These are phyloP conservation scores for Malurus alboscapulatus DNA, from an alignment of 2,113 vertebrate species.

Conservation along the genomic window DNA sequence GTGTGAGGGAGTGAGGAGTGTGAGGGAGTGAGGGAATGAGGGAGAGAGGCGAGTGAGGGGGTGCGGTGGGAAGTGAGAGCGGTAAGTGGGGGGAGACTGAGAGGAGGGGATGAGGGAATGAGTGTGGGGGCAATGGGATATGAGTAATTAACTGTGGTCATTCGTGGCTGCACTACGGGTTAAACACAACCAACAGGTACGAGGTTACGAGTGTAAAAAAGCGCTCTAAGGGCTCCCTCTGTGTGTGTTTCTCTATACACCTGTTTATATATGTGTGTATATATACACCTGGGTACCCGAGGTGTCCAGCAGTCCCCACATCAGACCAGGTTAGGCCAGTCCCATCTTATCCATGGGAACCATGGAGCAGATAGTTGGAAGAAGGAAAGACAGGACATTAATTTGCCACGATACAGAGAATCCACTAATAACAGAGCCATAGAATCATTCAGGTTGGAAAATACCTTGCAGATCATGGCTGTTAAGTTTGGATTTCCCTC, in stretches of 20 bases:
- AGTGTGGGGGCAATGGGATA: background rate
- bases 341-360: background rate
- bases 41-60: background rate
- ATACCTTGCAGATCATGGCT: background rate
- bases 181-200: background rate
- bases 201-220: background rate
- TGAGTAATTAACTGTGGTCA: background rate
- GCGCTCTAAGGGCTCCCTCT: background rate
- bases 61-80: background rate
- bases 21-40: background rate
- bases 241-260: background rate
- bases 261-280: accelerated
- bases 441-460: background rate
- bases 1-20: background rate
- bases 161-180: background rate
- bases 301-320: background rate
- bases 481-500: background rate
- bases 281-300: background rate
- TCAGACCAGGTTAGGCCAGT: background rate
- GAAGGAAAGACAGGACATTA: background rate
- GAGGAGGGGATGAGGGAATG: background rate
- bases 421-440: background rate
- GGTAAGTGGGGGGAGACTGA: background rate
- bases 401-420: background rate
- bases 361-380: background rate